phyloP scores from a whole-genome alignment of 2,797 vertebrate genomes.

The Sternotherus odoratus region DNA sequence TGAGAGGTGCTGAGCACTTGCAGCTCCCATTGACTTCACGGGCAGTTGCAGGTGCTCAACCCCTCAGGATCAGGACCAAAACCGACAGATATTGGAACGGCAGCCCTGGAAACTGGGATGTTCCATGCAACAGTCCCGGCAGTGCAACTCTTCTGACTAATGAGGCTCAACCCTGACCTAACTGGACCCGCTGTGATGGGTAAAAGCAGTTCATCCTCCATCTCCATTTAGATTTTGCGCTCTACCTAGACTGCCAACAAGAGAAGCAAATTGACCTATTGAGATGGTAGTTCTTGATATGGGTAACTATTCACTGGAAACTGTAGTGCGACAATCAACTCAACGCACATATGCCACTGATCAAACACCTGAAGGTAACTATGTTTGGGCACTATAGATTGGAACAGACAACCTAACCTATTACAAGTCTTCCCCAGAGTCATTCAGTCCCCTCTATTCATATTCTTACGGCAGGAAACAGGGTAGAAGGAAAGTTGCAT shows the following conservation, averaged over 20 bases:
- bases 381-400: neutral
- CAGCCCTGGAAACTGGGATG: neutral
- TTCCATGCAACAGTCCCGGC: neutral
- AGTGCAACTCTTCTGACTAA: neutral
- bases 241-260: neutral
- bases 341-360: neutral
- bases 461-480: neutral
- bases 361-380: neutral
- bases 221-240: neutral
- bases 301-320: neutral
- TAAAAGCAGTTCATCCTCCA: neutral
- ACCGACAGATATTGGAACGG: neutral
- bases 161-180: neutral
- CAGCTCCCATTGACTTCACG: rapidly evolving
- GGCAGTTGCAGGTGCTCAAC: neutral
- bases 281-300: neutral
- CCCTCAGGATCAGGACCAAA: neutral
- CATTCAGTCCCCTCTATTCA: neutral
- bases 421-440: neutral
- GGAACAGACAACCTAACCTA: neutral
- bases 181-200: neutral
- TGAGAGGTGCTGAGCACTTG: rapidly evolving
- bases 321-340: neutral
- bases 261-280: neutral
- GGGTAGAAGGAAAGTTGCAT: neutral